Conservation (phyloP, 2,797 vertebrate species). For the Urophycis tenuis region DNA sequence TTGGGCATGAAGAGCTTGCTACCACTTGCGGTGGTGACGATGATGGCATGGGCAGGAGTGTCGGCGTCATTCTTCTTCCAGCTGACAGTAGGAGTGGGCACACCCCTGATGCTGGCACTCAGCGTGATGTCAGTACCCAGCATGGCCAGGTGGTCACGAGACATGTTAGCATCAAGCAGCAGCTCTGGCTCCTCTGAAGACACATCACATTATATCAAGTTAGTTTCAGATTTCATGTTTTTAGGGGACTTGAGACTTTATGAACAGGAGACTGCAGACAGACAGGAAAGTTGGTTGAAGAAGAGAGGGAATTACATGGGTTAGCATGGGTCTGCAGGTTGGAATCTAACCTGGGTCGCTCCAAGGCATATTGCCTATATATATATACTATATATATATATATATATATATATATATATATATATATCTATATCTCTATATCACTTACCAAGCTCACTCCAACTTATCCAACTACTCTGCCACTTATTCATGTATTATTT, state of each 20-base stretch:
- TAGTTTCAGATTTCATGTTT: neutral
- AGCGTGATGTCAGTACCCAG: slow-evolving; percentile 87
- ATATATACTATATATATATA: too few relatives aligned
- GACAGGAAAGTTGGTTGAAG: neutral
- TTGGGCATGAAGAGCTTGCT: slow-evolving; percentile 94
- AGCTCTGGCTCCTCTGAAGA: slow-evolving; percentile 88
- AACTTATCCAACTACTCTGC: too few relatives aligned
- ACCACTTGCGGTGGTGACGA: slow-evolving; percentile 78
- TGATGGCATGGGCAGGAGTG: slow-evolving; percentile 79
- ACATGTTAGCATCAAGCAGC: slow-evolving; percentile 94
- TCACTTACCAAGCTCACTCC: too few relatives aligned
- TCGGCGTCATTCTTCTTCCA: slow-evolving; percentile 91
- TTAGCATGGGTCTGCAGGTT: neutral
- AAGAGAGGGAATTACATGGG: neutral
- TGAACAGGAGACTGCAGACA: neutral
- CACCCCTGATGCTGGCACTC: slow-evolving; percentile 87
- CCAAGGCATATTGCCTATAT: too few relatives aligned
- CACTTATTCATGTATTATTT: too few relatives aligned
- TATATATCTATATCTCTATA: too few relatives aligned
- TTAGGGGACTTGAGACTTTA: too few relatives aligned
- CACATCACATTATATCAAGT: neutral
- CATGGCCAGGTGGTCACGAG: slow-evolving; percentile 88
- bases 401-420: too few relatives aligned
- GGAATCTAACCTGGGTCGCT: too few relatives aligned
- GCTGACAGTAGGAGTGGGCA: slow-evolving; percentile 87